Base-by-base conservation (phyloP, 1,140 invertebrate species). In the Wiebesia pumilae region DNA sequence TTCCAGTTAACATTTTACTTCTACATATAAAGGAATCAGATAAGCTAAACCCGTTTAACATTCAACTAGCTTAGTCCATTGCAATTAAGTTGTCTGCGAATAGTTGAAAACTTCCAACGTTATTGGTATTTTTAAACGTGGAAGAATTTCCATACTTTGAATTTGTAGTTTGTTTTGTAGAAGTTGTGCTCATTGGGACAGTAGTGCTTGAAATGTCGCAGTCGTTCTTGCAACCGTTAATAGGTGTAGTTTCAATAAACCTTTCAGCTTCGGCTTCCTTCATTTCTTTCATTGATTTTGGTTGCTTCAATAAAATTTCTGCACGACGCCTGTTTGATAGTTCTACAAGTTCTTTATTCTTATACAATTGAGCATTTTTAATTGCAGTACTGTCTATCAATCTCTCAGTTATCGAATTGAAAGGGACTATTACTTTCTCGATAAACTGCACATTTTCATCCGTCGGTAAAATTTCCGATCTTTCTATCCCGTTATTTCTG, bases 361-460 rank as follows among this genome's bases (percentile, higher is more conserved):
- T 85, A 30, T 86, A 81, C 16, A 81, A 81, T 62, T 90, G 91
- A 0, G 90, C 88, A 12, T 90, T 87, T 47, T 92, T 90, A 24
- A 91, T 88, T 0, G 88, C 84, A 2, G 90, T 90, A 77, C 92
- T 90, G 89, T 91, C 91, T 1, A 86, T 88, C 24, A 93, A 47
- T n/a, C 93, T 90, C 75, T 93, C 92, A 0, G 92, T 86, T 19
- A 93, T 90, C 27, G 88, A 88, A 21, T 92, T 89, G 6, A 93
- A 91, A 0, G 92, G 92, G 6, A 90, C 85, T 73, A 90, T 88
- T 14, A 90, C 88, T 62, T 91, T 91, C 21, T 91, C 79, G 16
- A 89, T 85, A 58, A 90, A 88, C 24, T 91, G 75, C 16, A 90
- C 84, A 0, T 82, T 89, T 12, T 93, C 90, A 4, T 90, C 89